These are phyloP conservation scores for Collichthys lucidus DNA, from an alignment of 2,113 vertebrate species.

Conservation along the genomic window DNA sequence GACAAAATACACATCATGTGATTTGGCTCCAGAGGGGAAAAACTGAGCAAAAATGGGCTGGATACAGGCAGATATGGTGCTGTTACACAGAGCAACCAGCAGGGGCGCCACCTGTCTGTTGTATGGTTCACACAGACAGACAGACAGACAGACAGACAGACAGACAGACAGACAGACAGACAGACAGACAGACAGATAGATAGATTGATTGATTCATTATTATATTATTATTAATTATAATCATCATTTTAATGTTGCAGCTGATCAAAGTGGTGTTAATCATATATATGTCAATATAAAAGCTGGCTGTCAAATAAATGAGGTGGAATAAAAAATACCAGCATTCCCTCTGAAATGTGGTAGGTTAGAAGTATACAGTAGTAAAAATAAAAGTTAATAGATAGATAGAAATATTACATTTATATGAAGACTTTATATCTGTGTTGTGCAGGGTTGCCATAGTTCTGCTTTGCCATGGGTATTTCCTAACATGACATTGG, in stretches of 20 bases:
- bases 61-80: conserved; percentile 21
- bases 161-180: neutral
- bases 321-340: too few species aligned
- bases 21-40: conserved; percentile 73
- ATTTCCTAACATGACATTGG: neutral
- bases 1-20: conserved; percentile 83
- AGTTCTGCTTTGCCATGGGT: conserved; percentile 4
- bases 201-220: too few species aligned
- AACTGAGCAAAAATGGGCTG: conserved; percentile 25
- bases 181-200: neutral
- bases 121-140: neutral
- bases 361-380: too few species aligned
- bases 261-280: too few species aligned
- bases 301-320: too few species aligned
- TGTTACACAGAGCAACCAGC: conserved; percentile 30
- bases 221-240: too few species aligned
- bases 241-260: too few species aligned
- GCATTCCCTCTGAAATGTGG: too few species aligned
- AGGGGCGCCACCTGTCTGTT: conserved; percentile 31
- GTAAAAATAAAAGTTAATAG: too few species aligned
- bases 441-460: neutral
- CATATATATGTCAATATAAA: too few species aligned
- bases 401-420: too few species aligned
- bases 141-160: neutral
- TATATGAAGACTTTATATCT: too few species aligned